Base-by-base conservation (phyloP, 2,888 invertebrate genomes). In the Philonicus albiceps region DNA sequence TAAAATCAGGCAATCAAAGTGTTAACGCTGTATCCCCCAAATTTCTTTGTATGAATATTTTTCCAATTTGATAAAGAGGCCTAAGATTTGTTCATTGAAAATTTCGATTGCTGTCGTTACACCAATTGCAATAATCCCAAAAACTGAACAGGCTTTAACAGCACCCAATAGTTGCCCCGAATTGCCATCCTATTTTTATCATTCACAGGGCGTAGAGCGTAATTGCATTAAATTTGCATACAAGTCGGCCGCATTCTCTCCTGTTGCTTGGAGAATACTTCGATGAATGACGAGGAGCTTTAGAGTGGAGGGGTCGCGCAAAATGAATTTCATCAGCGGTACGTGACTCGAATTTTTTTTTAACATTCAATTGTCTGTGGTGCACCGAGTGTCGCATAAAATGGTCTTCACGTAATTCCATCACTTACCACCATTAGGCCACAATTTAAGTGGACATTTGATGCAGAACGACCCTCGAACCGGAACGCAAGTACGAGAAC, bases 281-380 rank as follows among this genome's bases (percentile, higher is more conserved):
- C 16, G 16, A 78, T 49, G 78, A 78, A 49, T 49, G 49, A 19
- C 76, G 3, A n/a, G n/a, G 3, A 11, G 11, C 37, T 37, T 30
- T 7, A 30, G 49, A 30, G 27, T 27, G 78, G 30, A n/a, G n/a
- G n/a, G n/a, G n/a, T n/a, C n/a, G 49, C 27, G 11, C 30, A 49
- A n/a, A 78, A 78, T 53, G 78, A 78, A 78, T 78, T 78, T 78
- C 78, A 49, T 78, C 78, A 30, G 22, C 30, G 11, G 16, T 53
- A 78, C 78, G 78, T 78, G 78, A 78, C 78, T 53, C 78, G 78
- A 78, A n/a, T n/a, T n/a, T n/a, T 78, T 78, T 78, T 78, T 78
- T 49, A 78, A 78, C 78, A 30, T 78, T 78, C 78, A 78, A 78
- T 78, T 49, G 78, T 78, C 53, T 49, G 43, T 16, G 43, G 40